A percentile compares a stretch with the other conserved stretches of the same genome.
Evolutionary conservation across 2,797 vertebrate species (phyloP).

Genomic region (Silurus lanzhouensis): DNA sequence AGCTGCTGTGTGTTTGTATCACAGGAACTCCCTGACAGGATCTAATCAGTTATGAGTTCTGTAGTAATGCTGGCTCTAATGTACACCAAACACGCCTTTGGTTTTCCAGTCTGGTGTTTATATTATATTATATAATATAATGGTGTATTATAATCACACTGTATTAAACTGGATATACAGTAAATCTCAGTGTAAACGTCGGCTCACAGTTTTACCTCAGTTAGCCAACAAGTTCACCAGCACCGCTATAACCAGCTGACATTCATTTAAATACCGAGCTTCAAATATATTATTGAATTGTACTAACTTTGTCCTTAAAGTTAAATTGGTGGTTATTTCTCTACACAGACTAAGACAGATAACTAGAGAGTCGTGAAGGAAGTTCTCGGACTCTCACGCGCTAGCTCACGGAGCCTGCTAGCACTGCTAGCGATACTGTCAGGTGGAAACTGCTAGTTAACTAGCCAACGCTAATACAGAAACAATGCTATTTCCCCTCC

Average conservation of each 20-base stretch:
- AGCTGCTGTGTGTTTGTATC: background rate
- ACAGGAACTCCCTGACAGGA: background rate
- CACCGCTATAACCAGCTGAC: background rate
- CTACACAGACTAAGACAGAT: too few relatives aligned
- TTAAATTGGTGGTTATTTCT: background rate
- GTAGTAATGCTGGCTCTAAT: too few relatives aligned
- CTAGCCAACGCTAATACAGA: constrained; percentile 14
- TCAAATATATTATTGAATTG: background rate
- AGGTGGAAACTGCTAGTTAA: constrained; percentile 5
- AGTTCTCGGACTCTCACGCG: background rate
- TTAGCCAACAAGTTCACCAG: background rate
- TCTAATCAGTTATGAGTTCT: background rate
- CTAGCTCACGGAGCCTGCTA: background rate
- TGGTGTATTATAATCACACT: too few relatives aligned
- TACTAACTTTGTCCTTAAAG: background rate
- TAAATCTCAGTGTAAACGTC: background rate
- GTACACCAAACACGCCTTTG: background rate
- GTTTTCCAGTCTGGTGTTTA: background rate
- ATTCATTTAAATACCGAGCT: background rate
- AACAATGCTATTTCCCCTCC: background rate
- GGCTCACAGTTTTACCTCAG: background rate
- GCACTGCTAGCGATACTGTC: constrained; percentile 6
- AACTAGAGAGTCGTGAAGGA: background rate
- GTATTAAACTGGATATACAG: background rate
- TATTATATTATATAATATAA: too few relatives aligned